Evolutionary conservation across 2,888 invertebrate genomes (phyloP).

Genomic region (Cantharis lateralis): DNA sequence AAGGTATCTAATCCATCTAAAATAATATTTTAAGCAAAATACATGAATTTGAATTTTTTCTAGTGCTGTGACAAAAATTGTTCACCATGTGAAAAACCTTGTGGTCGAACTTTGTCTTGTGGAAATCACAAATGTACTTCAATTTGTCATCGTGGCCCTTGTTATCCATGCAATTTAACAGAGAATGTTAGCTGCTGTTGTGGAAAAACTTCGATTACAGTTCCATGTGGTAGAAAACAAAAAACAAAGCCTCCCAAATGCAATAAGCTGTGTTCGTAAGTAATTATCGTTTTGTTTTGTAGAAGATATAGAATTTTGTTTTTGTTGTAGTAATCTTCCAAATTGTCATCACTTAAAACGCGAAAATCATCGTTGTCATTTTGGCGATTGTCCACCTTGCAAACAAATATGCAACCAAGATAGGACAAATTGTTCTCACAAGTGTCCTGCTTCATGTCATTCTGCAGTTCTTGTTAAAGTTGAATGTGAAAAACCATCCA

Average conservation of each 20-base stretch:
- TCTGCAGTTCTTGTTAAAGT: constrained; percentile 70
- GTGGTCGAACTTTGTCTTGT: constrained; percentile 82
- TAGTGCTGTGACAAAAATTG: constrained; percentile 86
- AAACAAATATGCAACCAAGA: constrained; percentile 71
- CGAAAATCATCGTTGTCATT: constrained; percentile 79
- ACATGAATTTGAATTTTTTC: constrained; percentile 29
- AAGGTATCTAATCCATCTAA: constrained; percentile 64
- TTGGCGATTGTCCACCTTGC: constrained; percentile 84
- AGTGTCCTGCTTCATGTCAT: constrained; percentile 77
- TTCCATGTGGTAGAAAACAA: constrained; percentile 85
- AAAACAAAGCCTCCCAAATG: constrained; percentile 82
- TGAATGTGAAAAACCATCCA: constrained; percentile 62
- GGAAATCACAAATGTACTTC: constrained; percentile 85
- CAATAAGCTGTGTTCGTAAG: constrained; percentile 69
- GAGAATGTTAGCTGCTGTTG: constrained; percentile 80
- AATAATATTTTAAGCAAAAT: neutral
- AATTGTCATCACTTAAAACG: constrained; percentile 82
- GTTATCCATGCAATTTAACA: constrained; percentile 80
- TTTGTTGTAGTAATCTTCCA: constrained; percentile 64
- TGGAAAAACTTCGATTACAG: constrained; percentile 74
- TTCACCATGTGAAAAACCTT: constrained; percentile 81
- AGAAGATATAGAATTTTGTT: neutral
- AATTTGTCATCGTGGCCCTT: constrained; percentile 80
- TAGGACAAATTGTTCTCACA: constrained; percentile 66
- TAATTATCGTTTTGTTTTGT: constrained; percentile 13